Percentiles rank a stretch among this genome's conserved stretches.
Conservation (phyloP, 2,888 invertebrate genomes). For the Beris chalybata region DNA sequence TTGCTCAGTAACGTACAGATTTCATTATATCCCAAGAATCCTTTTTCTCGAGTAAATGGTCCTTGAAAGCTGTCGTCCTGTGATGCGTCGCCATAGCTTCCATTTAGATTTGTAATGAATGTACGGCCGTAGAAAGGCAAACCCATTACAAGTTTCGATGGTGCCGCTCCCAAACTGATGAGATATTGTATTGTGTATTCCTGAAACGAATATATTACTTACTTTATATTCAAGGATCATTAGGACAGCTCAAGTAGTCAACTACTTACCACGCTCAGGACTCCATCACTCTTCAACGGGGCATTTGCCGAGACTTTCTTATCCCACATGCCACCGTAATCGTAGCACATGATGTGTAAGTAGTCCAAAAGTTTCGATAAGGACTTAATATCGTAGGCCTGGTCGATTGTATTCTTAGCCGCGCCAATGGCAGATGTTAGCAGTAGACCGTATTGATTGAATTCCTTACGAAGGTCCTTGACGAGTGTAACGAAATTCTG, state of each 20-base stretch:
- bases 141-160: conserved; percentile 78
- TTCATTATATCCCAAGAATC: conserved; percentile 89
- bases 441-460: conserved; percentile 67
- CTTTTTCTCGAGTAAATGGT: conserved; percentile 75
- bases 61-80: conserved; percentile 71
- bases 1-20: conserved; percentile 67
- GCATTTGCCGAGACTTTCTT: conserved; percentile 75
- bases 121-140: conserved; percentile 83
- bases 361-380: conserved; percentile 70
- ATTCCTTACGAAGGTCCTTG: conserved; percentile 74
- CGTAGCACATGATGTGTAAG: conserved; percentile 86
- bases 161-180: conserved; percentile 70
- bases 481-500: conserved; percentile 76
- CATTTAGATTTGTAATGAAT: conserved; percentile 60
- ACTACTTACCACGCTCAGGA: conserved; percentile 69
- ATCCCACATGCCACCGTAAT: conserved; percentile 87
- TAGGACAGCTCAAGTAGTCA: conserved; percentile 2
- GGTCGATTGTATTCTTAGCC: conserved; percentile 72
- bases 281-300: conserved; percentile 63
- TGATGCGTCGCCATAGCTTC: conserved; percentile 55
- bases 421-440: conserved; percentile 84
- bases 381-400: conserved; percentile 74
- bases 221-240: not conserved
- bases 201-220: conserved; percentile 55
- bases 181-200: conserved; percentile 76